phyloP scores from a whole-genome alignment of 2,113 vertebrate genomes.

The Ifrita kowaldi region DNA sequence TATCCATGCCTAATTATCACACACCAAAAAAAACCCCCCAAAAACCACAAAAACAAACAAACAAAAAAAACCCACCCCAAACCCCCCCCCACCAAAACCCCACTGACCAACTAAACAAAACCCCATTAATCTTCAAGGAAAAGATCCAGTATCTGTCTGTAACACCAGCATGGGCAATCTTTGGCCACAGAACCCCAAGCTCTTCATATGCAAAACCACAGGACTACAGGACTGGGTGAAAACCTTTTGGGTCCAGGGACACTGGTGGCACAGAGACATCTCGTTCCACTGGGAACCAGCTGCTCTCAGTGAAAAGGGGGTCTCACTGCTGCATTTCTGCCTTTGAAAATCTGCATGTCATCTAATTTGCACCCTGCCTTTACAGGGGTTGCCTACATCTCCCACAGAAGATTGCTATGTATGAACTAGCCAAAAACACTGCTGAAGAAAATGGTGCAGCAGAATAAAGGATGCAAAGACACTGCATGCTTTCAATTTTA shows the following conservation, averaged over 20 bases:
- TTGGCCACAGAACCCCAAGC: background rate
- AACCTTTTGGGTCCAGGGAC: background rate
- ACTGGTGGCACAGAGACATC: background rate
- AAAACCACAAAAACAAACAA: background rate
- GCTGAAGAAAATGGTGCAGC: background rate
- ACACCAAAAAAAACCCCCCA: background rate
- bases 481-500: background rate
- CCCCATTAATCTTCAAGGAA: background rate
- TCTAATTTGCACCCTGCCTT: background rate
- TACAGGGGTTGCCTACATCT: background rate
- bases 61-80: no score
- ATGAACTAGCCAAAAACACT: background rate
- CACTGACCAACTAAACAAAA: no score
- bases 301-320: background rate
- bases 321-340: background rate
- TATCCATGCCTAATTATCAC: conserved; percentile 11
- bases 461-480: background rate
- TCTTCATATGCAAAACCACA: background rate
- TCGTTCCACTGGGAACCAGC: background rate
- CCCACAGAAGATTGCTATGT: background rate
- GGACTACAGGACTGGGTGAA: background rate
- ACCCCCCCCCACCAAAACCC: background rate
- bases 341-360: background rate
- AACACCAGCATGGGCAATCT: background rate
- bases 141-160: background rate